phyloP scores from a whole-genome alignment of 2,113 vertebrate genomes.

The Bambusicola thoracicus region DNA sequence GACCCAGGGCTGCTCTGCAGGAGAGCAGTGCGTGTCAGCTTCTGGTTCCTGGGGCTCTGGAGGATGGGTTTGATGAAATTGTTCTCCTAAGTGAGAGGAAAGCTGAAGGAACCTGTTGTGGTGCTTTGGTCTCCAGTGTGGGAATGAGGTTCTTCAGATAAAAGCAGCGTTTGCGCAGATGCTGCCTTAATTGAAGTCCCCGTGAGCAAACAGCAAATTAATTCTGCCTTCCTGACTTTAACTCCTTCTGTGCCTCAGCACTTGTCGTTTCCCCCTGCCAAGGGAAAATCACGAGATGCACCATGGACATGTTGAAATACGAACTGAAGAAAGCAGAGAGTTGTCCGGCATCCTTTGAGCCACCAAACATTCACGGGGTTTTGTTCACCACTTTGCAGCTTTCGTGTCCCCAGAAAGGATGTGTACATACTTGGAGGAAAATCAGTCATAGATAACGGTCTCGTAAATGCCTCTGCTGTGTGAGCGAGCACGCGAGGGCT shows the following conservation, averaged over 20 bases:
- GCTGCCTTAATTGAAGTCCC: neutral
- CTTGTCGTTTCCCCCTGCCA: neutral
- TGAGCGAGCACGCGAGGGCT: neutral
- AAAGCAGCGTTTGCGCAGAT: neutral
- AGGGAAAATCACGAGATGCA: neutral
- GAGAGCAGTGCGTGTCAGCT: fast-evolving
- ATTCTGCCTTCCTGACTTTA: neutral
- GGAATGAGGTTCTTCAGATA: neutral
- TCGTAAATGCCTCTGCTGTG: neutral
- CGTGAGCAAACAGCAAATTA: neutral
- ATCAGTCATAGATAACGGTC: neutral
- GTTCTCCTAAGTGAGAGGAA: neutral
- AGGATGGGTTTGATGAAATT: neutral
- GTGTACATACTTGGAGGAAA: neutral
- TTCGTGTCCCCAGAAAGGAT: neutral
- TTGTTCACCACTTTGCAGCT: neutral
- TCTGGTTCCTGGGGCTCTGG: neutral
- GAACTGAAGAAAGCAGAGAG: neutral
- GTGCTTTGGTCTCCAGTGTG: neutral
- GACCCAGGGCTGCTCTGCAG: neutral
- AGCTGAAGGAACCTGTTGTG: neutral
- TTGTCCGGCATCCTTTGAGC: neutral
- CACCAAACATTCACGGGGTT: neutral
- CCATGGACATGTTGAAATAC: neutral
- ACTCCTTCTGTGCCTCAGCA: neutral